Evolutionary conservation across 53 echinoderm and acorn worm genomes (phyloP), one percentile per base, ranked within the genome.

Genomic region (Pentamera pediparva): DNA sequence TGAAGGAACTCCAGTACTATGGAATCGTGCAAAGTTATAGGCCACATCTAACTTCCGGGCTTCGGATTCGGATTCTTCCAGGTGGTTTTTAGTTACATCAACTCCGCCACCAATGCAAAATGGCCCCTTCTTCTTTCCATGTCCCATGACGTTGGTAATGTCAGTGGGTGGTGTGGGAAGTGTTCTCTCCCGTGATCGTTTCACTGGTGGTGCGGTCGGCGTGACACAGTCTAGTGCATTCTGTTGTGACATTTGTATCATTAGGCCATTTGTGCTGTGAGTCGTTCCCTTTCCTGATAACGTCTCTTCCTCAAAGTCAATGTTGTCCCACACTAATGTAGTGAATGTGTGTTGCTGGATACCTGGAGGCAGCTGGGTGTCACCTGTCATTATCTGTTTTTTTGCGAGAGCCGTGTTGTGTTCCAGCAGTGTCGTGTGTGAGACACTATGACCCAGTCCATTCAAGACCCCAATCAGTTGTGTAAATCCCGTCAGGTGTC

Each of bases 331-430:
- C n/a, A n/a, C n/a, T n/a, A n/a, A n/a, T 10, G 84, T 88, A 4
- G 78, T 78, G 59, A 71, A 85, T 18, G 45, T 4, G 24, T 29
- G 37, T 26, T 52, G 39, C 25, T 61, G 41, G n/a, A 61, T 39
- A 20, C 70, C 72, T 25, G 24, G 32, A 37, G 88, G 84, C 35
- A 80, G 35, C 12, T 76, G 21, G 28, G 35, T 39, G 18, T 49
- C 67, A 26, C 81, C 84, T 17, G 27, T 4, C 8, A 27, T 18
- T 18, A 88, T 56, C 55, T 84, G 63, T 32, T 37, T 30, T 27
- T 56, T 48, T 49, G 89, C 89, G 41, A 89, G 45, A 17, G 84
- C 80, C 56, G 84, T 89, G 62, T 84, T 69, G 43, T 89, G 73
- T 27, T 89, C 80, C 30, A 89, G 27, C 11, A 74, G 56, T 35